phyloP scores from a whole-genome alignment of 1,140 invertebrate species.

The Listronotus oregonensis region DNA sequence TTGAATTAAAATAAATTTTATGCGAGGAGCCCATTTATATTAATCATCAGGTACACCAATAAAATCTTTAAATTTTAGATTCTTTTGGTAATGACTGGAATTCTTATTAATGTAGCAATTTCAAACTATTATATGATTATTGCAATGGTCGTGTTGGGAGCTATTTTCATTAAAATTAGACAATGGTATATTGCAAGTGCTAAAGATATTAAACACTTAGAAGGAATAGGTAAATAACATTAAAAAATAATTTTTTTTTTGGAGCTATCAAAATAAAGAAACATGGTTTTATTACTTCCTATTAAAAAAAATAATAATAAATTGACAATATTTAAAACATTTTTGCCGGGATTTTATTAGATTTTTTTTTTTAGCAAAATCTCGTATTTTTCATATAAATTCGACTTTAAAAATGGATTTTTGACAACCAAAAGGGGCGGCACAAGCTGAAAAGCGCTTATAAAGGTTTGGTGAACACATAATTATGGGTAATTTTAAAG shows the following conservation, averaged over 20 bases:
- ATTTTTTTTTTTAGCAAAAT: constrained; percentile 61
- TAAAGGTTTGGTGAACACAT: constrained; percentile 55
- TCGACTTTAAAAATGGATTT: constrained; percentile 53
- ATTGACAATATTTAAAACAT: no score
- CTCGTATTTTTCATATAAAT: constrained; percentile 76
- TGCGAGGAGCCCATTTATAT: no score
- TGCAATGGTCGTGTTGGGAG: constrained; percentile 60
- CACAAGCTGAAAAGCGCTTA: constrained; percentile 55
- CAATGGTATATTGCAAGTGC: constrained; percentile 66
- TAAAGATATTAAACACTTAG: constrained; percentile 63
- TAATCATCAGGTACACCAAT: no score
- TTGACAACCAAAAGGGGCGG: constrained; percentile 53
- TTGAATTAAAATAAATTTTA: no score
- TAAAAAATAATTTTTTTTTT: no score
- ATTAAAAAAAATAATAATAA: no score
- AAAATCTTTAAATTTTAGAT: no score
- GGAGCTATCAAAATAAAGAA: no score
- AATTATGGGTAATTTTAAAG: constrained; percentile 17
- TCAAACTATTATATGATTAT: constrained; percentile 76
- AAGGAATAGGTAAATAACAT: constrained; percentile 57
- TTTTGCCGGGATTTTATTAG: no score
- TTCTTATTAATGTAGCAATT: constrained; percentile 69
- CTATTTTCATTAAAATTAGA: constrained; percentile 61
- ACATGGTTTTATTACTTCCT: no score
- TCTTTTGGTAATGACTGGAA: constrained; percentile 64